phyloP scores from a whole-genome alignment of 2,113 vertebrate species.

The Sclerurus mexicanus region DNA sequence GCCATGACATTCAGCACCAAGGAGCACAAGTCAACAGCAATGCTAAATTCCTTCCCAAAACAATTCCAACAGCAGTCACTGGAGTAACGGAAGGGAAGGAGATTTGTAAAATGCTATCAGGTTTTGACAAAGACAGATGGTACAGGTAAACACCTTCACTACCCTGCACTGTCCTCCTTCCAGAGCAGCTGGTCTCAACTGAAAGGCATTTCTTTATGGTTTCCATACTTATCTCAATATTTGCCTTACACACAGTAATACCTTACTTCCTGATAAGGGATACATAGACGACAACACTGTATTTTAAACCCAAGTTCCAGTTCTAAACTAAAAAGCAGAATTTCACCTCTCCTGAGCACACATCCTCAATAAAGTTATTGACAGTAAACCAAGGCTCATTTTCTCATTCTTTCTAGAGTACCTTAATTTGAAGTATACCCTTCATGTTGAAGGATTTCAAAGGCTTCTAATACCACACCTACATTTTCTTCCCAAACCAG shows the following conservation, averaged over 20 bases:
- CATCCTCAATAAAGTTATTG: neutral
- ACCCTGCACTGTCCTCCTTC: slow-evolving; percentile 50
- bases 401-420: neutral
- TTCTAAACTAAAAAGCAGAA: neutral
- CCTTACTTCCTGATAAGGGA: neutral
- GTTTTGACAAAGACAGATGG: slow-evolving; percentile 61
- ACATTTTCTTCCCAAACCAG: neutral
- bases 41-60: slow-evolving; percentile 15
- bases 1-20: neutral
- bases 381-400: neutral
- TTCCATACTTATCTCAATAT: slow-evolving; percentile 30
- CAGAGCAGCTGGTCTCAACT: slow-evolving; percentile 54
- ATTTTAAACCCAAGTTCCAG: neutral
- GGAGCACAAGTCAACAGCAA: neutral
- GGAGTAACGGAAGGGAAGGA: slow-evolving; percentile 59
- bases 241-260: slow-evolving; percentile 7
- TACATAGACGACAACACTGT: neutral
- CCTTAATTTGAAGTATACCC: neutral
- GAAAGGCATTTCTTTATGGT: slow-evolving; percentile 15
- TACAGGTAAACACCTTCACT: slow-evolving; percentile 63
- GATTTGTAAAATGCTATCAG: slow-evolving; percentile 61
- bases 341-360: neutral
- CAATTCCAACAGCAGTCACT: slow-evolving; percentile 25
- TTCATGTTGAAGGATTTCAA: neutral
- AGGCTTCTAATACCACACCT: neutral